A percentile compares a stretch with the other conserved stretches of the same genome.
Conservation (phyloP, 2,113 vertebrate species). For the Progne subis region DNA sequence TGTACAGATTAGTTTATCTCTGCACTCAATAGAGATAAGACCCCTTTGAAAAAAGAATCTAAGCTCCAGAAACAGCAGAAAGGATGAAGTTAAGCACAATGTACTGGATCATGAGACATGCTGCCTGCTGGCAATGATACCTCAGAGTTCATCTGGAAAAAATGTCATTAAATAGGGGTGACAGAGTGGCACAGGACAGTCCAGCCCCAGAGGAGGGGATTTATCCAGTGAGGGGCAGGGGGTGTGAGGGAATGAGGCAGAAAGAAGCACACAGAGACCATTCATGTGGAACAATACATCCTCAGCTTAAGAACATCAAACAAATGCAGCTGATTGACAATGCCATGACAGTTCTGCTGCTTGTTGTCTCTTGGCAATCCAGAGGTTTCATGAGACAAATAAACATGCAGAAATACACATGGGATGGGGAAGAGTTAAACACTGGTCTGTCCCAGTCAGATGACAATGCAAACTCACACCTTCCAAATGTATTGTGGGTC, state of each 20-base stretch:
- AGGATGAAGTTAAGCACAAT: background rate
- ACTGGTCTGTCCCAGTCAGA: background rate
- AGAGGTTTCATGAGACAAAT: background rate
- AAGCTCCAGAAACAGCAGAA: constrained; percentile 20
- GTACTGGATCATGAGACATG: background rate
- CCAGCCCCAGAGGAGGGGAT: background rate
- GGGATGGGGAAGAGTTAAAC: background rate
- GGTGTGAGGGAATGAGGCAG: background rate
- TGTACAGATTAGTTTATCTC: constrained; percentile 51
- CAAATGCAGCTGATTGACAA: background rate
- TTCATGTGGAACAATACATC: background rate
- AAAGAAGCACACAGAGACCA: background rate
- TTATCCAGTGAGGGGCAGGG: background rate
- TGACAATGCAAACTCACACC: constrained; percentile 11
- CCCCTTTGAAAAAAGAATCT: background rate
- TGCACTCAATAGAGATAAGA: constrained; percentile 13
- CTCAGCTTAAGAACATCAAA: background rate
- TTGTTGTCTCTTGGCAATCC: background rate
- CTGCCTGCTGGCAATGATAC: background rate
- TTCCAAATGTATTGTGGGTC: constrained; percentile 16
- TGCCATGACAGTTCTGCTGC: background rate
- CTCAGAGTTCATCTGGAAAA: background rate
- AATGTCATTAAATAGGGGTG: background rate
- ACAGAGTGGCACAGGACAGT: background rate
- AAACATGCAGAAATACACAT: background rate